Base-by-base conservation (phyloP, 2,888 invertebrate genomes). In the Eupsilia transversa region DNA sequence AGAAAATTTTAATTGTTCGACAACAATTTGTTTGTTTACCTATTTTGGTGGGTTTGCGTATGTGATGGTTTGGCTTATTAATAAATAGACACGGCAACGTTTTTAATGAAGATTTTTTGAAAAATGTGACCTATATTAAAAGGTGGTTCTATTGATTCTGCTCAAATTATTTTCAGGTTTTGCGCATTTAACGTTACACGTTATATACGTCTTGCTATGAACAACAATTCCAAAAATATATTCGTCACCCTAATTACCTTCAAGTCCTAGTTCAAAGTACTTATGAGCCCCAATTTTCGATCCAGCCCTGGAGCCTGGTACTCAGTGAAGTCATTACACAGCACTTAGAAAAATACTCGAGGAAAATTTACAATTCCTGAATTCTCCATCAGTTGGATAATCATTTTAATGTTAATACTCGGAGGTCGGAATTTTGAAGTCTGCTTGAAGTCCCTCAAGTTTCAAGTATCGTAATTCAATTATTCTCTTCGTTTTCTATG, bases 391-490 rank as follows among this genome's bases (percentile, higher is more conserved):
- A 76, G 61, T 66, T 65, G 73, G 61, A 77, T 73, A 61, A 52
- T 80, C 82, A 80, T 85, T n/a, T n/a, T 82, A 88, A 87, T 78
- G 84, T 87, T 79, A 80, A 85, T 86, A 84, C 80, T 82, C 83
- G 85, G 80, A 85, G 80, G 86, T 84, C 86, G 87, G 83, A 84
- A 87, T 88, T 86, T 75, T 85, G 80, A 75, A 86, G 80, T 77
- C 78, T 80, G 82, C 86, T 88, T 83, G 80, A 89, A 87, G 86
- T 71, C 59, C 76, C 65, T 69, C 64, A 86, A 88, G 91, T 91
- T 92, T 91, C 81, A 86, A 93, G 91, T 91, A 91, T 87, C 88
- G 91, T 93, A 93, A 94, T 93, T 93, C 91, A 93, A 94, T 94
- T 93, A 93, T 85, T 87, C 88, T 83, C 56, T 78, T 87, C 90